Evolutionary conservation across 2,797 vertebrate species (phyloP).

Genomic region (Sphenodon punctatus): DNA sequence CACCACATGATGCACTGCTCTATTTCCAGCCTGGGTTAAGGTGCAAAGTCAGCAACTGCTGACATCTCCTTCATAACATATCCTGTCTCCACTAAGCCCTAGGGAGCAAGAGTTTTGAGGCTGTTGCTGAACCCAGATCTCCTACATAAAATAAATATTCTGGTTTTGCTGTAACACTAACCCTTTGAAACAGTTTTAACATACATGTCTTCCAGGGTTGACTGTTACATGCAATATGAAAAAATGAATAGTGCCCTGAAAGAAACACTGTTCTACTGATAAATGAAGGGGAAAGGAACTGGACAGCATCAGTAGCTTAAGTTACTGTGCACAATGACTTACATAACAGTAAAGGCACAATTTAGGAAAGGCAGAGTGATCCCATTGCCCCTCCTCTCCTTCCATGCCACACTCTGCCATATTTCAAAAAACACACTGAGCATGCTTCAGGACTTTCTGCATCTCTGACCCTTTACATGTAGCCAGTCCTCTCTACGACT

Average conservation of each 20-base stretch:
- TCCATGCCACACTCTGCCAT: too few relatives aligned
- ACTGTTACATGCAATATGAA: conserved; percentile 16
- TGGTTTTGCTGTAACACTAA: neutral
- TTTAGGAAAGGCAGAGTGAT: too few relatives aligned
- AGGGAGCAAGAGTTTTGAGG: neutral
- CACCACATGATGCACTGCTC: conserved; percentile 7
- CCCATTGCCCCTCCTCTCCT: too few relatives aligned
- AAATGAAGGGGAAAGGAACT: neutral
- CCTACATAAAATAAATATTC: neutral
- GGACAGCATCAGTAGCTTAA: neutral
- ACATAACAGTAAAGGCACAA: neutral
- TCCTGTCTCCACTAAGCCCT: neutral
- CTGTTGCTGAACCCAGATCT: neutral
- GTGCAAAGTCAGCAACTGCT: conserved; percentile 38
- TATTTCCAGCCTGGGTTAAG: conserved; percentile 11
- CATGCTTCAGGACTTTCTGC: too few relatives aligned
- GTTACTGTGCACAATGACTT: neutral
- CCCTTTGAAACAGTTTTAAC: conserved; percentile 4
- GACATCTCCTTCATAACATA: neutral
- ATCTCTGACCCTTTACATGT: too few relatives aligned
- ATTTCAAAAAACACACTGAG: too few relatives aligned
- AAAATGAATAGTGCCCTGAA: neutral
- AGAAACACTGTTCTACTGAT: neutral
- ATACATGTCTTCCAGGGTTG: neutral
- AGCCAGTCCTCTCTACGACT: too few relatives aligned